Percentiles rank a stretch among this genome's conserved stretches.
Evolutionary conservation across 2,113 vertebrate species (phyloP).

Genomic region (Eublepharis macularius): DNA sequence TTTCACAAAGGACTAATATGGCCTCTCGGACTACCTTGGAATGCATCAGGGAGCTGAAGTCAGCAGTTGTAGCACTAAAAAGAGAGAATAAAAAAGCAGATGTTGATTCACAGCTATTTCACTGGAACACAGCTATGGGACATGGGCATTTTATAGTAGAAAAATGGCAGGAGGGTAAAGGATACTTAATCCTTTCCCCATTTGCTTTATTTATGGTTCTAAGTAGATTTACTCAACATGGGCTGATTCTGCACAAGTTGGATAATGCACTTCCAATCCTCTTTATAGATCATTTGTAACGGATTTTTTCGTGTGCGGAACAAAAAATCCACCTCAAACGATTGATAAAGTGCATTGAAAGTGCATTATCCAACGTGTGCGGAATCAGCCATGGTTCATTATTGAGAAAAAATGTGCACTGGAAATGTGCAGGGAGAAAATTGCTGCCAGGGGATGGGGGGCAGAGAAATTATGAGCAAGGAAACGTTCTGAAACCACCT

Average conservation of each 20-base stretch:
- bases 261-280: no score
- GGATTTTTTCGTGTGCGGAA: no score
- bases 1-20: slow-evolving; percentile 15
- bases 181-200: not conserved
- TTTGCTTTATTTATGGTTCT: not conserved
- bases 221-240: not conserved
- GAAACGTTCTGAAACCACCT: not conserved
- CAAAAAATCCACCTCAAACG: no score
- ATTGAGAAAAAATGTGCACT: no score
- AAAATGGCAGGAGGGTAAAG: not conserved
- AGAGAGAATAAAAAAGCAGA: slow-evolving; percentile 47
- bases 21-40: slow-evolving; percentile 79
- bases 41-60: slow-evolving; percentile 76
- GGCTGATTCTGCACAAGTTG: no score
- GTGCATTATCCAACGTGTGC: no score
- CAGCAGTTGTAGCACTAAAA: slow-evolving; percentile 75
- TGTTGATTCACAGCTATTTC: slow-evolving; percentile 10
- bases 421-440: not conserved
- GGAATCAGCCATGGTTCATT: no score
- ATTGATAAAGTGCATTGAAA: no score
- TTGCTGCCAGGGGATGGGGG: not conserved
- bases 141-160: not conserved
- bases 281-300: no score
- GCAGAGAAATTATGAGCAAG: not conserved
- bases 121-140: not conserved